These are phyloP conservation scores for Hypsibius dujardini DNA, from an alignment of 1,140 invertebrate species.

Conservation along the genomic window DNA sequence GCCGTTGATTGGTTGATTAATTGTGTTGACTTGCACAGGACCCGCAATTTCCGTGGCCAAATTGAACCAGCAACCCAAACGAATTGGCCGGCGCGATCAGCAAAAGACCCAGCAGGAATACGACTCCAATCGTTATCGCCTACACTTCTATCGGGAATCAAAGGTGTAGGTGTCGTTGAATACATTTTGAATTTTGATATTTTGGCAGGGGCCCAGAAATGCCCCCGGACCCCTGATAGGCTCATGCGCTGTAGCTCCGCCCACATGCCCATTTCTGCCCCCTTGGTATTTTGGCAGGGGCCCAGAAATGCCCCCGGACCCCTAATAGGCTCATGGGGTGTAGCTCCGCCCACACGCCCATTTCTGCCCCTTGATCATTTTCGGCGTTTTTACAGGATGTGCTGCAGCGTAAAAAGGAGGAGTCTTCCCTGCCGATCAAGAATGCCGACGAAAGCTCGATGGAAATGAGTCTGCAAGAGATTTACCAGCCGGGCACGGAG, in stretches of 20 bases:
- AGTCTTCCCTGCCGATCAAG: conserved; percentile 27
- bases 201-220: background rate
- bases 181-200: background rate
- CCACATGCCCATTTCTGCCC: too few relatives aligned
- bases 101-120: too few relatives aligned
- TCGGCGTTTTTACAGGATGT: conserved; percentile 26
- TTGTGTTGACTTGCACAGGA: too few relatives aligned
- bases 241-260: too few relatives aligned
- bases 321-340: too few relatives aligned
- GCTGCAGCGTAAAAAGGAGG: conserved; percentile 30
- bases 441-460: conserved; percentile 26
- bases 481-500: conserved; percentile 29
- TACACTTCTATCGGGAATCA: conserved; percentile 34
- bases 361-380: too few relatives aligned
- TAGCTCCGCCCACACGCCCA: too few relatives aligned
- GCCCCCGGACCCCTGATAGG: background rate
- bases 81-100: conserved; percentile 21
- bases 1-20: conserved; percentile 18
- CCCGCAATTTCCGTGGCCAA: conserved; percentile 21
- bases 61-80: conserved; percentile 24
- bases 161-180: conserved; percentile 20
- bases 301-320: too few relatives aligned
- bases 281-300: too few relatives aligned
- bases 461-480: conserved; percentile 32
- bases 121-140: conserved; percentile 29